Evolutionary conservation across 2,888 invertebrate genomes (phyloP).

Genomic region (Phytoseiulus persimilis): DNA sequence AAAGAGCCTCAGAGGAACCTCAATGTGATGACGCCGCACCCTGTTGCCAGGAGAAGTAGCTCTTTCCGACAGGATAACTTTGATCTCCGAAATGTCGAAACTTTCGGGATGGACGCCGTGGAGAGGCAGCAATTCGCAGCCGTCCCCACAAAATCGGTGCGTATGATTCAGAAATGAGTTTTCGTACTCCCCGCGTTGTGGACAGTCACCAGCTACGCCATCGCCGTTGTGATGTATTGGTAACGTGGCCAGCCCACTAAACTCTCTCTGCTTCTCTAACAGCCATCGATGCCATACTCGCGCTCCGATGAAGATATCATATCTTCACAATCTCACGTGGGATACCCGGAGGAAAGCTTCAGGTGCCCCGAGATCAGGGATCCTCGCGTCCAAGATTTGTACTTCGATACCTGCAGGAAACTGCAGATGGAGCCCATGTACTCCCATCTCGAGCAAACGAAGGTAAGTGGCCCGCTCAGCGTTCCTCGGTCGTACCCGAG

Average conservation of each 20-base stretch:
- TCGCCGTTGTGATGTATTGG: too few species aligned
- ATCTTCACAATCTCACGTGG: neutral
- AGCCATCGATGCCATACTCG: neutral
- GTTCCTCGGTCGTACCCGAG: neutral
- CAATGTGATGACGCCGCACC: neutral
- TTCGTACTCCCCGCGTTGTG: too few species aligned
- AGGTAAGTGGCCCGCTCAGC: neutral
- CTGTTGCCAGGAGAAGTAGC: neutral
- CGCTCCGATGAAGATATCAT: neutral
- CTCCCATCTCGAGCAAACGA: neutral
- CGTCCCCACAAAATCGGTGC: neutral
- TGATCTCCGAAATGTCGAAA: slow-evolving; percentile 21
- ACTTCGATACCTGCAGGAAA: neutral
- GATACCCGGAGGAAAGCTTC: neutral
- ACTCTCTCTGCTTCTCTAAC: too few species aligned
- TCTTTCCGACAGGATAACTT: slow-evolving; percentile 16
- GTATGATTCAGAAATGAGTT: too few species aligned
- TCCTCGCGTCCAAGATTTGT: neutral
- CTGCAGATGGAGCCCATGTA: neutral
- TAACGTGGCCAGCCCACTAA: too few species aligned
- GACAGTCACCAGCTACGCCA: too few species aligned
- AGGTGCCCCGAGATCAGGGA: neutral
- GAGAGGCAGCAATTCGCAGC: neutral
- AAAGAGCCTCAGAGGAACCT: neutral
- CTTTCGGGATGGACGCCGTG: slow-evolving; percentile 11